Base-by-base conservation (phyloP, 2,888 invertebrate species). In the Microctonus aethiopoides region DNA sequence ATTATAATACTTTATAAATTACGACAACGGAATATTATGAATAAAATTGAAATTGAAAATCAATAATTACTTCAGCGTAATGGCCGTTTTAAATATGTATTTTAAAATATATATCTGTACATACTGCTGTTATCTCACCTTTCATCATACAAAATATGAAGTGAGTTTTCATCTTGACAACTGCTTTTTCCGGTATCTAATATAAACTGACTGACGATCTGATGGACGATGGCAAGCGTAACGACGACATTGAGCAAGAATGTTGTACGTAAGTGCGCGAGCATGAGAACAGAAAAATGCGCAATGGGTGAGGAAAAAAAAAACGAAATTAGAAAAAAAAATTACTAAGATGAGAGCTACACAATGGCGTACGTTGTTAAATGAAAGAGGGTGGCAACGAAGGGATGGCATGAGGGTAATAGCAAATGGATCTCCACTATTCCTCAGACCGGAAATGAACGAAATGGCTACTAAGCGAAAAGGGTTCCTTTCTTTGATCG, bases 381-480 rank as follows among this genome's bases (percentile, higher is more conserved):
- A 68, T 54, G 52, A 68, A 68, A 68, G 61, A 76, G 70, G 75
- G 72, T 65, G 75, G 73, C 64, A 72, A 70, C 72, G 72, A 69
- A n/a, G 72, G 77, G 75, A 72, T 70, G 64, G 73, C 74, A 79
- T 80, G 73, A 74, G 74, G 76, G 78, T 46, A 79, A 76, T 79
- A 80, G 84, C 83, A 86, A 85, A 86, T 85, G 84, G 84, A 84
- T 85, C 84, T 81, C 76, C 72, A 63, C 72, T 67, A 71, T 71
- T 68, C 74, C 63, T 68, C 77, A 76, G 76, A 77, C 82, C 84
- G 84, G 85, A 85, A 86, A 86, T 85, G 84, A 86, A 84, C 82
- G 83, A 81, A 85, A 86, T 85, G 83, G 84, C 81, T 81, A 84
- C 82, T 83, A 81, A 83, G 81, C 82, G 81, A 85, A 83, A 82